phyloP scores from a whole-genome alignment of 2,113 vertebrate species.

The Fukomys damarensis region DNA sequence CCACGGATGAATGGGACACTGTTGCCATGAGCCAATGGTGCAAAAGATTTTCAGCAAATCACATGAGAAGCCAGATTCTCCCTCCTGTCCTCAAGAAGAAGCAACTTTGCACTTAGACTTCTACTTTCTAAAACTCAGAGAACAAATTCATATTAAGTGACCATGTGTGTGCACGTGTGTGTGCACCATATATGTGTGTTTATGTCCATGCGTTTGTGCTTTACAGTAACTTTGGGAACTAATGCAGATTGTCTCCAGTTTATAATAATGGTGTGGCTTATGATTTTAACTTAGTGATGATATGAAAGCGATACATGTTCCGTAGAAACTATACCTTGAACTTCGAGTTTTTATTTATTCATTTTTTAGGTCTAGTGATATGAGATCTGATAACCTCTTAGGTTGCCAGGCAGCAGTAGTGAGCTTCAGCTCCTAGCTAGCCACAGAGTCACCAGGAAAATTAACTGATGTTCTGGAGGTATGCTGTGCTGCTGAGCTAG shows the following conservation, averaged over 20 bases:
- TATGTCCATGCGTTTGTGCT: background rate
- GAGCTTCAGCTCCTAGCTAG: background rate
- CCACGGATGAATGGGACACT: background rate
- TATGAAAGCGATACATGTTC: background rate
- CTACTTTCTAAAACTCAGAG: background rate
- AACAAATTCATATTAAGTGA: background rate
- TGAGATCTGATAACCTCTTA: background rate
- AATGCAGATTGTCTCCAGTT: background rate
- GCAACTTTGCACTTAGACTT: background rate
- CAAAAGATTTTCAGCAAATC: background rate
- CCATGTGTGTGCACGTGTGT: background rate
- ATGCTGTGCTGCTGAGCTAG: too few species aligned
- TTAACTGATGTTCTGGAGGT: background rate
- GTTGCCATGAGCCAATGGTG: background rate
- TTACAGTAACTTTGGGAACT: background rate
- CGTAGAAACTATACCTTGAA: background rate
- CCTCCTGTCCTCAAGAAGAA: background rate
- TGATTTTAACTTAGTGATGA: background rate
- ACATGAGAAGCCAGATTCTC: background rate
- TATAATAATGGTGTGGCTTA: background rate
- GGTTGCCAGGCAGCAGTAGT: background rate
- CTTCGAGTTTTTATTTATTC: background rate
- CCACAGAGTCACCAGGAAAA: background rate
- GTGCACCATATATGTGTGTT: too few species aligned
- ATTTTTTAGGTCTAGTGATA: background rate